Evolutionary conservation across 2,888 invertebrate species (phyloP).

Genomic region (Neoaliturus tenellus): DNA sequence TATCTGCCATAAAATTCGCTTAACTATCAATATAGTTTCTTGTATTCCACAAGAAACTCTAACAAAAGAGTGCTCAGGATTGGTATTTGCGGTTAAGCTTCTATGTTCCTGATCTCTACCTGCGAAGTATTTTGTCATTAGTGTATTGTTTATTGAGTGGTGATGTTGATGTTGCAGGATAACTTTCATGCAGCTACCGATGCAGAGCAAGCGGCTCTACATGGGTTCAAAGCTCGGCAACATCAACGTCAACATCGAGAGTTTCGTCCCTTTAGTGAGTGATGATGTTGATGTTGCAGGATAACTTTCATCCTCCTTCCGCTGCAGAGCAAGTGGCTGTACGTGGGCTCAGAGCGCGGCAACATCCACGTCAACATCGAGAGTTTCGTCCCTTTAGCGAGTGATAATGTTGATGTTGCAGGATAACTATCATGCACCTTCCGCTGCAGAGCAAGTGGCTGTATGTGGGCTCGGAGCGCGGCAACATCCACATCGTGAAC

Average conservation of each 20-base stretch:
- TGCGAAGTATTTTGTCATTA: too few relatives aligned
- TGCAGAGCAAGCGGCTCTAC: slow-evolving; percentile 99
- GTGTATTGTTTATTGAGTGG: too few relatives aligned
- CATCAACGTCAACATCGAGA: slow-evolving; percentile 73
- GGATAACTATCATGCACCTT: slow-evolving; percentile 96
- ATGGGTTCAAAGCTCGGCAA: slow-evolving; percentile 99
- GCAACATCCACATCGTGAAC: slow-evolving; percentile 96
- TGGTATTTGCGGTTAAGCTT: too few relatives aligned
- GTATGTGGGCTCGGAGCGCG: slow-evolving; percentile 98
- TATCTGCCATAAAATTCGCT: too few relatives aligned
- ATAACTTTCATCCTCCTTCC: slow-evolving; percentile 97
- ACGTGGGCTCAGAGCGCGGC: slow-evolving; percentile 98
- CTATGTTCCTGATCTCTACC: too few relatives aligned
- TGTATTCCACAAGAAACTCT: too few relatives aligned
- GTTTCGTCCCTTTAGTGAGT: background rate
- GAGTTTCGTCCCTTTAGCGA: slow-evolving; percentile 77
- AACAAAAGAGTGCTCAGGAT: too few relatives aligned
- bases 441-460: slow-evolving; percentile 99
- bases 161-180: slow-evolving; percentile 79
- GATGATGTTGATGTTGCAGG: slow-evolving; percentile 77
- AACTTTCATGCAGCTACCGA: slow-evolving; percentile 95
- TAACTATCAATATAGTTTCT: too few relatives aligned
- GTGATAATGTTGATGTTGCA: slow-evolving; percentile 78
- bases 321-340: slow-evolving; percentile 98
- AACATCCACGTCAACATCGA: slow-evolving; percentile 88